Conservation (phyloP, 2,797 vertebrate species). For the Onychomys arenicola region DNA sequence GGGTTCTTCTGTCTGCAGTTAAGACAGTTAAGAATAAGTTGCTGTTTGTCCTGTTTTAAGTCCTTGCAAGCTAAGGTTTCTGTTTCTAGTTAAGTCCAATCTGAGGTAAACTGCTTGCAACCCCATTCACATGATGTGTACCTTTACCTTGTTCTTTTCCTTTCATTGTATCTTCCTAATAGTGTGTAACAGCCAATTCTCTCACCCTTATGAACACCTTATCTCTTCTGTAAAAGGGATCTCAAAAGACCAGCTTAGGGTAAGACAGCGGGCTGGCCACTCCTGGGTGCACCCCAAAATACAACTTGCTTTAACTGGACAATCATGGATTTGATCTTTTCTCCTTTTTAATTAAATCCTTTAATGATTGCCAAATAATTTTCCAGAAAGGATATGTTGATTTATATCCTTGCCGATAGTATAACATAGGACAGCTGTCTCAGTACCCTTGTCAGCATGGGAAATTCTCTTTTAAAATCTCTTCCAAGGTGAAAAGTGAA, state of each 20-base stretch:
- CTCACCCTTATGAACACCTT: not conserved
- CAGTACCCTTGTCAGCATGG: not conserved
- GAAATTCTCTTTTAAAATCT: constrained; percentile 2
- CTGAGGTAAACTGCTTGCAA: not conserved
- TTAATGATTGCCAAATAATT: not conserved
- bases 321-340: not conserved
- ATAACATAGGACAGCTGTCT: not conserved
- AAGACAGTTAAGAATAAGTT: not conserved
- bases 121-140: not conserved
- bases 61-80: not conserved
- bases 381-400: not conserved
- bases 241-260: not conserved
- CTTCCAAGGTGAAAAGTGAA: not conserved
- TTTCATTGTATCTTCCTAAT: not conserved
- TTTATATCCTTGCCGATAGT: not conserved
- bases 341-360: no score
- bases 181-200: not conserved
- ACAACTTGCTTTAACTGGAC: not conserved
- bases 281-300: not conserved
- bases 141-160: not conserved
- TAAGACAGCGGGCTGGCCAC: not conserved
- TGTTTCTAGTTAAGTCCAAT: not conserved
- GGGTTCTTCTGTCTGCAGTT: not conserved
- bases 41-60: not conserved
- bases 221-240: not conserved